These are phyloP conservation scores for Cryptus viduatorius DNA, from an alignment of 2,888 invertebrate species.

Conservation along the genomic window DNA sequence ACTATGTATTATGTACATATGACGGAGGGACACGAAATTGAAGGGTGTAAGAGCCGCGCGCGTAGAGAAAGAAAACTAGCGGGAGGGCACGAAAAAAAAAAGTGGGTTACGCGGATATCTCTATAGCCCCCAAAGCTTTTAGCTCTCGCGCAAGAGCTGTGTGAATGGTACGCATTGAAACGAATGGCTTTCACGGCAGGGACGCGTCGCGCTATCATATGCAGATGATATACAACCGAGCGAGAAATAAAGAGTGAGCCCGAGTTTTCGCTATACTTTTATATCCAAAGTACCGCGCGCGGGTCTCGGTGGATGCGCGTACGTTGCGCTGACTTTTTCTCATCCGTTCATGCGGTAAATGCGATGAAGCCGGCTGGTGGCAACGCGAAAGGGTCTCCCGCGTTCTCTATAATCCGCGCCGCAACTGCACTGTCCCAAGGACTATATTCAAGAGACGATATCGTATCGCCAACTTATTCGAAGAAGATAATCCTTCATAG, in stretches of 20 bases:
- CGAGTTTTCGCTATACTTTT: slow-evolving; percentile 69
- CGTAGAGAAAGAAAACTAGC: slow-evolving; percentile 43
- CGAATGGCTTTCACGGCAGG: slow-evolving; percentile 79
- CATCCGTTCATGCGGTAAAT: slow-evolving; percentile 75
- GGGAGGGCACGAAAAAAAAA: slow-evolving; percentile 40
- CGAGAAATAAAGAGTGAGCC: slow-evolving; percentile 62
- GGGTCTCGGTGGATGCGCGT: neutral
- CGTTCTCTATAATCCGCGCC: neutral
- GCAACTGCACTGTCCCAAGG: neutral
- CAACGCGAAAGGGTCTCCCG: slow-evolving; percentile 31
- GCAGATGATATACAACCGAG: slow-evolving; percentile 80
- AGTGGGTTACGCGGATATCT: slow-evolving; percentile 49
- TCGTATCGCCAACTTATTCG: slow-evolving; percentile 45
- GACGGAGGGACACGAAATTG: slow-evolving; percentile 17
- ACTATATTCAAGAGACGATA: slow-evolving; percentile 28
- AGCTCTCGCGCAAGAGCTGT: slow-evolving; percentile 69
- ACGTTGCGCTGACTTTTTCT: slow-evolving; percentile 75
- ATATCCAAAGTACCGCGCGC: slow-evolving; percentile 7
- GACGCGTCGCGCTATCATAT: slow-evolving; percentile 78
- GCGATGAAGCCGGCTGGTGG: slow-evolving; percentile 53
- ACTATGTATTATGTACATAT: slow-evolving; percentile 30
- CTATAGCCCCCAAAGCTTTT: slow-evolving; percentile 75
- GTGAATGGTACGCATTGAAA: slow-evolving; percentile 79
- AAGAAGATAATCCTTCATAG: slow-evolving; percentile 45
- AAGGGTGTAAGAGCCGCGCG: neutral